Evolutionary conservation across 53 echinoderm and acorn worm species (phyloP).

Genomic region (Paracentrotus lividus): DNA sequence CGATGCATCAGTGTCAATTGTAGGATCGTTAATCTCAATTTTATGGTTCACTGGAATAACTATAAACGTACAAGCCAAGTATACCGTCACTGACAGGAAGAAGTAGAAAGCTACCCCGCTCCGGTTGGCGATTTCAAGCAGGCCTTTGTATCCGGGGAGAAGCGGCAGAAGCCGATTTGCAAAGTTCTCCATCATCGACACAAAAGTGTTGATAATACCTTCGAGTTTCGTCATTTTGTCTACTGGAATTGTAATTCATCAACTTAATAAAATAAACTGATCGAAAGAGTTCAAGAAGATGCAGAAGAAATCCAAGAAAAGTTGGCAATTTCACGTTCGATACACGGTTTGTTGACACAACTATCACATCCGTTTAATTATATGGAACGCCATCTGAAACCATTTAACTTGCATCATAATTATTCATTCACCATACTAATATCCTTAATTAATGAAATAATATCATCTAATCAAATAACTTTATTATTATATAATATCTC

Average conservation of each 20-base stretch:
- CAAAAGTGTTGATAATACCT: not conserved
- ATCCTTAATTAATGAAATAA: too few relatives aligned
- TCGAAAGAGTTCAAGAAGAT: not conserved
- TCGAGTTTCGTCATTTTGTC: not conserved
- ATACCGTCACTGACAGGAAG: constrained; percentile 62
- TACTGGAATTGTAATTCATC: not conserved
- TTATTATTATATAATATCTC: too few relatives aligned
- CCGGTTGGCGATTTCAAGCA: constrained; percentile 74
- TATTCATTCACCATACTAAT: not conserved
- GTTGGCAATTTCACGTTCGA: not conserved
- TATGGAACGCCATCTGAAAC: not conserved
- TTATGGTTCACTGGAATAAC: constrained; percentile 68
- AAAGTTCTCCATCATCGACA: constrained; percentile 1
- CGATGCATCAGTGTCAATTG: constrained; percentile 1
- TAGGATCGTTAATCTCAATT: constrained; percentile 31
- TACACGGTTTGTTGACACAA: not conserved
- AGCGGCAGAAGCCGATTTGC: constrained; percentile 24
- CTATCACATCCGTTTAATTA: not conserved
- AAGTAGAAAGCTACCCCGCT: constrained; percentile 83
- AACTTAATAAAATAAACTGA: not conserved
- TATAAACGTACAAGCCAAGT: constrained; percentile 40
- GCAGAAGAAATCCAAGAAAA: not conserved
- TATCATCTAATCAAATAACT: too few relatives aligned
- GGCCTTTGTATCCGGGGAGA: constrained; percentile 51
- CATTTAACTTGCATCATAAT: not conserved